Evolutionary conservation across 2,888 invertebrate genomes (phyloP), one percentile per base, ranked within the genome.

Genomic region (Colletes collaris): DNA sequence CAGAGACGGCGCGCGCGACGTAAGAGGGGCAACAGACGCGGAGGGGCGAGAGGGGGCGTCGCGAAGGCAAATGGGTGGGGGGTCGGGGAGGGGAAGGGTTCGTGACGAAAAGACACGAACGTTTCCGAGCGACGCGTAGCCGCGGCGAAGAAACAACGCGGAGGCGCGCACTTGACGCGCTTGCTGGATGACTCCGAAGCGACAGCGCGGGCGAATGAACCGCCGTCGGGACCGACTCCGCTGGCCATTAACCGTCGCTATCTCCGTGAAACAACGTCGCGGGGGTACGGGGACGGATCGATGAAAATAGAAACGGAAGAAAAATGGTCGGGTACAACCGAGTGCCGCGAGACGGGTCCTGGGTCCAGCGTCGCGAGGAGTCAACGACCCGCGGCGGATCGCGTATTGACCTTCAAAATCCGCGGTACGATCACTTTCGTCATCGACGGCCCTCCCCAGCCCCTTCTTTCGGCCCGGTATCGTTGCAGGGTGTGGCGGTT

Each of bases 111-210:
- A 76, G 85, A 81, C 85, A 88, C 90, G 90, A 89, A 85, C 86
- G 72, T 85, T 84, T 84, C 90, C 90, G 90, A 90, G 84, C 75
- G 77, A 73, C 72, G 76, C 63, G 81, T 77, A 84, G 79, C 76
- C 62, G 70, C 74, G 68, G 11, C 80, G 80, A 77, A 81, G 84
- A 85, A 84, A 81, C 76, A 82, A 10, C 44, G 44, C 44, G 44
- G 44, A 8, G 44, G 85, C 82, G 89, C 83, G 88, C 84, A 86
- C 86, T 88, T 88, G 87, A 85, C 83, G 87, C 40, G 40, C 40
- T 27, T 40, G 40, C 75, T 49, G 56, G 65, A 60, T 56, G 73
- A 63, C 71, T 80, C 63, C 56, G 75, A 53, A 63, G 70, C 76
- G 65, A 68, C 76, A 35, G 68, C 49, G 35, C 44, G 70, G 52